Conservation (phyloP, 2,797 vertebrate genomes). For the Gymnothorax reevesii region DNA sequence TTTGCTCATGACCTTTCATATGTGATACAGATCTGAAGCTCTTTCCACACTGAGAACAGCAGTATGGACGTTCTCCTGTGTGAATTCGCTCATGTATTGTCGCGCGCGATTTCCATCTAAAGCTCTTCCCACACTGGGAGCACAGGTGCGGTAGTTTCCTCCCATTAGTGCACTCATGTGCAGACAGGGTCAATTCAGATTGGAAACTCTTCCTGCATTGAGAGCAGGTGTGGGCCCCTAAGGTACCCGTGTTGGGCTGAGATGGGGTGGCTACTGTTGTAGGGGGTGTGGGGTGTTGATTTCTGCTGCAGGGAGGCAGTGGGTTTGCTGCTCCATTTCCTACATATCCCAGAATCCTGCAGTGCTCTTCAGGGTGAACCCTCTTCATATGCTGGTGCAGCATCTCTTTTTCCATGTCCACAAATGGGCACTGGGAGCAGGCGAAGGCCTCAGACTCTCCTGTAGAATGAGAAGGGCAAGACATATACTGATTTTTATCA, state of each 20-base stretch:
- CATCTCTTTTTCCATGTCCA: background rate
- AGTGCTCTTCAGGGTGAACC: slow-evolving; percentile 6
- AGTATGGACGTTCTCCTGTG: background rate
- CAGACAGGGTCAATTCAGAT: background rate
- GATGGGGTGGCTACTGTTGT: background rate
- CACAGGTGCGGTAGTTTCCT: background rate
- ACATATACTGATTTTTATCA: background rate
- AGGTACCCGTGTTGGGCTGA: background rate
- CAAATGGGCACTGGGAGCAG: slow-evolving; percentile 19
- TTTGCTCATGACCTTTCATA: background rate
- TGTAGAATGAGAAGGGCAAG: background rate
- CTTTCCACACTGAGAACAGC: background rate
- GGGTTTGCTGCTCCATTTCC: slow-evolving; percentile 8
- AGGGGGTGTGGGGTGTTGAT: slow-evolving; percentile 3
- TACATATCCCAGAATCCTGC: slow-evolving; percentile 4
- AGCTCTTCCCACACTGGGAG: slow-evolving; percentile 8
- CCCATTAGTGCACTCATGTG: background rate
- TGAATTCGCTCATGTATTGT: background rate
- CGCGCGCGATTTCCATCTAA: background rate
- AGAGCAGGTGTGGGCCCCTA: background rate
- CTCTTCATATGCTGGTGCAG: slow-evolving; percentile 9
- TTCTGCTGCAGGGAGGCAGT: slow-evolving; percentile 3
- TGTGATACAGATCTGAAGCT: background rate
- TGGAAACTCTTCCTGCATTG: background rate
- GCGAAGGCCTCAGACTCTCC: slow-evolving; percentile 3